Percentiles rank a stretch among this genome's conserved stretches.
These are phyloP conservation scores for Gopherus evgoodei DNA, from an alignment of 2,113 vertebrate species.

Conservation along the genomic window DNA sequence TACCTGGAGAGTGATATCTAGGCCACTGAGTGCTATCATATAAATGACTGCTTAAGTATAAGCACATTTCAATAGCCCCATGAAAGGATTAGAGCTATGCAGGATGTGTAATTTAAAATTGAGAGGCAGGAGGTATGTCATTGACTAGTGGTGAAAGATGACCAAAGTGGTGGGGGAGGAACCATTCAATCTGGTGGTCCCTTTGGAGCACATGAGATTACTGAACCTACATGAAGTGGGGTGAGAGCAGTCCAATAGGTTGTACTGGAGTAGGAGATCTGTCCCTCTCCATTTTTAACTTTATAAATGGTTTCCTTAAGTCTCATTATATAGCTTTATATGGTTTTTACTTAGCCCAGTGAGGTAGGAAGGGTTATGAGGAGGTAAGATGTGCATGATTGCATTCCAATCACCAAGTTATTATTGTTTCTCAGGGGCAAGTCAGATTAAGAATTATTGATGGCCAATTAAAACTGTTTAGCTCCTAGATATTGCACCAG, in stretches of 20 bases:
- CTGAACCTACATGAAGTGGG: rapidly evolving
- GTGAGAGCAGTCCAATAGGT: neutral
- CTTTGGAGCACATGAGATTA: neutral
- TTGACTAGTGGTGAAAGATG: neutral
- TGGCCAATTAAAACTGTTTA: neutral
- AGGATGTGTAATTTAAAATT: neutral
- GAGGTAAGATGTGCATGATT: neutral
- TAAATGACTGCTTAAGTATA: neutral
- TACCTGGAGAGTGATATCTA: neutral
- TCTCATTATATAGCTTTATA: neutral
- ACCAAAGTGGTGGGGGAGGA: neutral
- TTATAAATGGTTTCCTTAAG: neutral
- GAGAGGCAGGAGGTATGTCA: neutral
- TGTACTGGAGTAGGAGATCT: neutral
- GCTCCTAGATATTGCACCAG: neutral
- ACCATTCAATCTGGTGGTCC: neutral
- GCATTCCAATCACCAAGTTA: neutral
- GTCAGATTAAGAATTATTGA: neutral
- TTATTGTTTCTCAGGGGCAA: neutral
- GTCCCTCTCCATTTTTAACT: neutral
- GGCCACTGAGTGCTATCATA: neutral
- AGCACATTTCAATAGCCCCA: neutral
- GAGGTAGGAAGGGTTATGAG: neutral
- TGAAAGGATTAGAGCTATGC: neutral
- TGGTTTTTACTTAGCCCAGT: neutral